Percentiles rank a stretch among this genome's conserved stretches.
Evolutionary conservation across 2,113 vertebrate species (phyloP).

Genomic region (Jaculus jaculus): DNA sequence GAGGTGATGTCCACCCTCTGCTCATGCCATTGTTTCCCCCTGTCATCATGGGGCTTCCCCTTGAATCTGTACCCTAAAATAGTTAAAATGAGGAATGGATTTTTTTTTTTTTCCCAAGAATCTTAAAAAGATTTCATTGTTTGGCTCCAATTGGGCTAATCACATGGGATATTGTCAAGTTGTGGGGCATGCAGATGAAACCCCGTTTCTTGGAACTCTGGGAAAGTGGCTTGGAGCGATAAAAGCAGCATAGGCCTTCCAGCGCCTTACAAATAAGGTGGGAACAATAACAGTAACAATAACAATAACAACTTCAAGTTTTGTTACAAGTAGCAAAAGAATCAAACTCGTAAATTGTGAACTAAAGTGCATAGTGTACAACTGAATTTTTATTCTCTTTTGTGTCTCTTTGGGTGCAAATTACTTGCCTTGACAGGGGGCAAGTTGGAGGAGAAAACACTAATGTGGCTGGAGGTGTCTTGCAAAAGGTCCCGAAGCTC

Average conservation of each 20-base stretch:
- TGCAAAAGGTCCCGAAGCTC: background rate
- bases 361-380: rapidly evolving
- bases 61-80: background rate
- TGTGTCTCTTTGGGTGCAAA: background rate
- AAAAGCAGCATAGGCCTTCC: background rate
- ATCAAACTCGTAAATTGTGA: rapidly evolving
- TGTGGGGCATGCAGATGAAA: background rate
- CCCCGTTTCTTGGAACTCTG: background rate
- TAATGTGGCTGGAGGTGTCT: background rate
- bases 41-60: no score
- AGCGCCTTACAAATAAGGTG: background rate
- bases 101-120: background rate
- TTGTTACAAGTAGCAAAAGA: background rate
- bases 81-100: background rate
- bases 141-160: background rate
- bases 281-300: background rate
- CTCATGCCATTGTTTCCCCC: no score
- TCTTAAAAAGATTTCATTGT: background rate
- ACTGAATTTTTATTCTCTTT: background rate
- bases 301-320: no score
- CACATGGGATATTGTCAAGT: background rate
- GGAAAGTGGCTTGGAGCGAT: background rate
- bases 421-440: background rate
- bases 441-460: background rate
- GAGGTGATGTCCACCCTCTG: no score